Evolutionary conservation across 2,888 invertebrate species (phyloP).

Genomic region (Steromphala cineraria): DNA sequence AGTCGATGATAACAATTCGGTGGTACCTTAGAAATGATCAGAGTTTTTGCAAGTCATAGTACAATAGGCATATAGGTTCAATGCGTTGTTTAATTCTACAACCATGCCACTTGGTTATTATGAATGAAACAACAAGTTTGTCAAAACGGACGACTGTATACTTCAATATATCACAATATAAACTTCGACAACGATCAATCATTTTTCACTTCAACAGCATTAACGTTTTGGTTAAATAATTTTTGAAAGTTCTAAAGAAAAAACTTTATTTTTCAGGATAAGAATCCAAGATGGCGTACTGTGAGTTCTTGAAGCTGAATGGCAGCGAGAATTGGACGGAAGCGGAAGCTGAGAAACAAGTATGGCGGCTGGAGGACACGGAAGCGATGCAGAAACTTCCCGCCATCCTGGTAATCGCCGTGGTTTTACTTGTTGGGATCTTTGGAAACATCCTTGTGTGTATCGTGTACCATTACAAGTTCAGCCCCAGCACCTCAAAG

Average conservation of each 20-base stretch:
- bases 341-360: not conserved
- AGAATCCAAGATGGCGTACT: not conserved
- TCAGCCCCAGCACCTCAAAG: conserved; percentile 35
- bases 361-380: conserved; percentile 4
- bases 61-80: too few relatives aligned
- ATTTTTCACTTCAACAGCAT: too few relatives aligned
- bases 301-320: not conserved
- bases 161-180: too few relatives aligned
- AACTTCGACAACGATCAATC: too few relatives aligned
- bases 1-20: too few relatives aligned
- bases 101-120: too few relatives aligned
- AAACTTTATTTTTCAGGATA: not conserved
- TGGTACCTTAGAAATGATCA: too few relatives aligned
- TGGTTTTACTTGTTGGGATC: conserved; percentile 14
- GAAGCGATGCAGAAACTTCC: conserved; percentile 18
- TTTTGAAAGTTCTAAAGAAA: not conserved
- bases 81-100: too few relatives aligned
- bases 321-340: not conserved
- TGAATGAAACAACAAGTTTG: too few relatives aligned
- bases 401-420: conserved; percentile 19
- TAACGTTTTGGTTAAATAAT: not conserved
- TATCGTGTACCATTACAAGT: conserved; percentile 17
- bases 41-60: too few relatives aligned
- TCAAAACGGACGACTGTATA: too few relatives aligned
- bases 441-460: conserved; percentile 21